phyloP scores from a whole-genome alignment of 2,797 vertebrate species.

The Halcyon smyrnensis region DNA sequence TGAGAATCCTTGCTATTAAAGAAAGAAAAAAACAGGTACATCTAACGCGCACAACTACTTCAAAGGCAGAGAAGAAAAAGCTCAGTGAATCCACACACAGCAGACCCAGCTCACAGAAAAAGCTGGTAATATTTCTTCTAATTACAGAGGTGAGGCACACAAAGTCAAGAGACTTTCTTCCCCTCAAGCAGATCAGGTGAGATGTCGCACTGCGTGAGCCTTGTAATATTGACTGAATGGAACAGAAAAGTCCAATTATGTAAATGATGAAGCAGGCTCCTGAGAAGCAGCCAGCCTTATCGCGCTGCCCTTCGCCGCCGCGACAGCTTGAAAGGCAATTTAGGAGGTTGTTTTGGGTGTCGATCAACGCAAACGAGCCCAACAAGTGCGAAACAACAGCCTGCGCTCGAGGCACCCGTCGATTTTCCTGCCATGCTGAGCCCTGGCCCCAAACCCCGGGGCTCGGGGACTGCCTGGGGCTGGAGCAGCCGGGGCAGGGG shows the following conservation, averaged over 20 bases:
- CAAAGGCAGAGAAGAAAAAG: background rate
- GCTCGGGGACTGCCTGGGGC: fast-evolving
- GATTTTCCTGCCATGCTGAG: background rate
- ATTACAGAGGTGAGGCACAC: background rate
- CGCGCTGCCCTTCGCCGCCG: background rate
- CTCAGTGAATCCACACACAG: background rate
- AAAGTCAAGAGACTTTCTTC: background rate
- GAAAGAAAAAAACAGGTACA: background rate
- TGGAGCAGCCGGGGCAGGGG: background rate
- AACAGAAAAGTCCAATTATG: constrained; percentile 69
- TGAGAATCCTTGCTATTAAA: background rate
- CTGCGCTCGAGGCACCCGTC: background rate
- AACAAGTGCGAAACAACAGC: background rate
- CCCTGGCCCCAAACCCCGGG: fast-evolving
- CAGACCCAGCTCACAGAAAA: background rate
- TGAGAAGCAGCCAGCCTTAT: constrained; percentile 45
- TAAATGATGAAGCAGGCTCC: constrained; percentile 52
- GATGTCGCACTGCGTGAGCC: background rate
- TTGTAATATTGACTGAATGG: constrained; percentile 47
- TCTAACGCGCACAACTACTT: background rate
- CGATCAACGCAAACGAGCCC: constrained; percentile 26
- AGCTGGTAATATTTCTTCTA: background rate
- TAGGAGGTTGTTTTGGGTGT: constrained; percentile 43
- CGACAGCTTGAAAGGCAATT: constrained; percentile 31
- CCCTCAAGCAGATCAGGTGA: constrained; percentile 51